Conservation (phyloP, 1,140 invertebrate species). For the Apis florea region DNA sequence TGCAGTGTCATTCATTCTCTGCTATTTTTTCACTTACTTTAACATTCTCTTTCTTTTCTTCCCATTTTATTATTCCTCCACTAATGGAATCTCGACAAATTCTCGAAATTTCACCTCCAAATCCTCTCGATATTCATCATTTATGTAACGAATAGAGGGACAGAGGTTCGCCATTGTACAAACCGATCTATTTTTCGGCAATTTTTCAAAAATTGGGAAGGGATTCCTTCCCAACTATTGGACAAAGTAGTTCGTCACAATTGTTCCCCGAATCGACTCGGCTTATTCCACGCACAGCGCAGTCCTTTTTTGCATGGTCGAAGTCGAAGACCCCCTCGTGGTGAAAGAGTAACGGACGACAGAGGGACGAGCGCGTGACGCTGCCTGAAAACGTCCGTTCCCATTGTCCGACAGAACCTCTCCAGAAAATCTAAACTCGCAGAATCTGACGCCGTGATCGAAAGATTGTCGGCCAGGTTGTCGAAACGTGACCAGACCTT, state of each 20-base stretch:
- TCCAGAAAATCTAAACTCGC: constrained; percentile 65
- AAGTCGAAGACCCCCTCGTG: constrained; percentile 56
- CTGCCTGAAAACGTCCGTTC: constrained; percentile 63
- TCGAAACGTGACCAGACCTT: constrained; percentile 61
- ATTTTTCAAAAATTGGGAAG: not conserved
- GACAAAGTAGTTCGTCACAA: constrained; percentile 31
- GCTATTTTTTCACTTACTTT: not conserved
- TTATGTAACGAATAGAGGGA: too few relatives aligned
- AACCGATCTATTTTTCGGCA: not conserved
- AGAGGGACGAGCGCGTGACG: constrained; percentile 71
- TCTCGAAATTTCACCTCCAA: too few relatives aligned
- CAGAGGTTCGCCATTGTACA: not conserved
- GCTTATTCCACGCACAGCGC: not conserved
- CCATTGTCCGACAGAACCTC: constrained; percentile 69
- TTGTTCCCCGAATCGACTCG: constrained; percentile 14
- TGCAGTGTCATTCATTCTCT: constrained; percentile 45
- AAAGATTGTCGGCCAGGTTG: constrained; percentile 66
- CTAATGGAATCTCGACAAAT: too few relatives aligned
- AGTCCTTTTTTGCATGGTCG: constrained; percentile 32
- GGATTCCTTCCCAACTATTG: not conserved
- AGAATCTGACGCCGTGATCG: constrained; percentile 68
- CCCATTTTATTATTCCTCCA: too few relatives aligned
- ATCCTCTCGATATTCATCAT: not conserved
- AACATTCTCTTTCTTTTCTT: not conserved
- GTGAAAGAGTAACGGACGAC: constrained; percentile 66